Percentiles rank a stretch among this genome's conserved stretches.
Evolutionary conservation across 2,113 vertebrate genomes (phyloP).

Genomic region (Triplophysa tibetana): DNA sequence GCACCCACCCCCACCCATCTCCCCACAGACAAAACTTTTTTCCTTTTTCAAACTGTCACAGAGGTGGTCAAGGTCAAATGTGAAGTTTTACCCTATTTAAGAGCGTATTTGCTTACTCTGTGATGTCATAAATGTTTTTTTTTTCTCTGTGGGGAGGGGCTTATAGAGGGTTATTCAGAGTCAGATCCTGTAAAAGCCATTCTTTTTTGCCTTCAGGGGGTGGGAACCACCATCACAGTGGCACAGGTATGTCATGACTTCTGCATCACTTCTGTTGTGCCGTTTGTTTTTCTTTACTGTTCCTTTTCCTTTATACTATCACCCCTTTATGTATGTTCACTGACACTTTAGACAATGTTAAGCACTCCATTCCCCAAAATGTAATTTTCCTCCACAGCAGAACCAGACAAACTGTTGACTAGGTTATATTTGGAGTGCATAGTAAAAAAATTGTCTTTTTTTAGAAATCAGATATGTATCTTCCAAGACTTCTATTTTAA

Average conservation of each 20-base stretch:
- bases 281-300: constrained; percentile 61
- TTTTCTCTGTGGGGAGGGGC: constrained; percentile 74
- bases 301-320: constrained; percentile 31
- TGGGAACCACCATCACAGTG: constrained; percentile 86
- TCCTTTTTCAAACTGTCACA: constrained; percentile 49
- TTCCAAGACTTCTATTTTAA: background rate
- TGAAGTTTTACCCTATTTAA: constrained; percentile 61
- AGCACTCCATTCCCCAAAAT: background rate
- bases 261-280: constrained; percentile 75
- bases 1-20: constrained; percentile 67
- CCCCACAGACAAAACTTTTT: constrained; percentile 66
- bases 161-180: constrained; percentile 76
- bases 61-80: constrained; percentile 52
- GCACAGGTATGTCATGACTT: constrained; percentile 84
- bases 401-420: background rate
- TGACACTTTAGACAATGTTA: constrained; percentile 36
- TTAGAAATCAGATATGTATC: background rate
- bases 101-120: constrained; percentile 41
- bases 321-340: constrained; percentile 41
- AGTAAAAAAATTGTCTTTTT: background rate
- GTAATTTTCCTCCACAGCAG: constrained; percentile 6
- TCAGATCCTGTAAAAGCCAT: constrained; percentile 85
- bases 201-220: constrained; percentile 87
- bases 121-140: constrained; percentile 56
- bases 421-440: background rate